Conservation (phyloP, 1,140 invertebrate species). For the Drepana arcuata region DNA sequence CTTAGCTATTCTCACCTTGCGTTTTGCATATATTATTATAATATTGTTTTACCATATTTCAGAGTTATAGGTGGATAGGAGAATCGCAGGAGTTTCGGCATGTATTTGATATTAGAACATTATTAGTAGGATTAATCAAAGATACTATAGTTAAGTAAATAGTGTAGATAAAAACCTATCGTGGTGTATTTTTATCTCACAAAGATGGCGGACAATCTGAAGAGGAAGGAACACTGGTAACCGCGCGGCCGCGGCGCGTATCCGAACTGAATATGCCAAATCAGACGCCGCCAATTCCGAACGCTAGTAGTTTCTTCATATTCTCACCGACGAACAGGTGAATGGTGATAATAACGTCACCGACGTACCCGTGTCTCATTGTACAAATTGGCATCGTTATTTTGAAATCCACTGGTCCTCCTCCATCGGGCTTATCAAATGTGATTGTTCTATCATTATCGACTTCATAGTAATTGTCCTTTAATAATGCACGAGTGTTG, state of each 20-base stretch:
- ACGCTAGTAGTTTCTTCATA: constrained; percentile 95
- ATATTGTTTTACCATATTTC: background rate
- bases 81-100: constrained; percentile 21
- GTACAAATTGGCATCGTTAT: constrained; percentile 36
- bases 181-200: constrained; percentile 45
- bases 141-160: constrained; percentile 10
- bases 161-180: constrained; percentile 17
- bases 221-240: constrained; percentile 76
- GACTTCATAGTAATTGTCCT: too few species aligned
- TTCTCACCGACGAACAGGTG: constrained; percentile 96
- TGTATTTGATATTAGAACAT: constrained; percentile 16
- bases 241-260: constrained; percentile 89
- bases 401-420: constrained; percentile 10
- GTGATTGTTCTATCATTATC: too few species aligned
- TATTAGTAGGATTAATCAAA: too few species aligned
- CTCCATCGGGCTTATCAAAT: too few species aligned
- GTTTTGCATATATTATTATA: constrained; percentile 12
- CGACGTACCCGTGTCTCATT: constrained; percentile 63
- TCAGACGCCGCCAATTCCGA: constrained; percentile 94
- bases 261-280: constrained; percentile 91
- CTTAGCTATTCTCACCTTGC: constrained; percentile 21
- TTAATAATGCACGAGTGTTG: constrained; percentile 25
- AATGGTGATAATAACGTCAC: constrained; percentile 40
- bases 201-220: constrained; percentile 68
- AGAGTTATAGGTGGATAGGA: constrained; percentile 1